Evolutionary conservation across 1,140 invertebrate species (phyloP), one percentile per base, ranked within the genome.

Genomic region (Linepithema humile): DNA sequence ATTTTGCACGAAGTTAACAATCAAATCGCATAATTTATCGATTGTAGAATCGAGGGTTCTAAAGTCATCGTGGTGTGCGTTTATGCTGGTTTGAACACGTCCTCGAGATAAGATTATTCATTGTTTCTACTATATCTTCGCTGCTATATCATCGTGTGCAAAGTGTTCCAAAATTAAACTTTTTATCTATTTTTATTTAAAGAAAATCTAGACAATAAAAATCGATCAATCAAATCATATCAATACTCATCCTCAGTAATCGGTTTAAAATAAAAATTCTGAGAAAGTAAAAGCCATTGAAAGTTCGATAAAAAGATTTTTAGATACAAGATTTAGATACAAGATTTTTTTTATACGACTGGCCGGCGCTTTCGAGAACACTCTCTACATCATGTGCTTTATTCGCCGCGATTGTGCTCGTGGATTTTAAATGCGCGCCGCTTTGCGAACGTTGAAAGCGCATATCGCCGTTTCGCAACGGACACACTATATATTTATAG

Each of bases 401-500:
- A 17, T 26, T 48, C 50, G 32, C 20, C 15, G 7, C 23, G 7
- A 3, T 20, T 12, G n/a, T 15, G 20, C n/a, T 60, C 32, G 17
- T 50, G 38, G 43, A 53, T 78, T 67, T 12, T 48, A 50, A 67
- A 26, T 15, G 35, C 29, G 74, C 60, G 29, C 43, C 38, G 40
- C 26, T 23, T 15, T 53, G 20, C 59, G n/a, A 35, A 43, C 17
- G 17, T 48, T 9, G 29, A 64, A 77, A 5, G n/a, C 60, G n/a
- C 43, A 29, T 38, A 48, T 45, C 55, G 40, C 6, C 17, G 62
- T 84, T 84, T 84, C 57, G 83, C 72, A 77, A 83, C 48, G 40
- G 55, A 45, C 29, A n/a, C 40, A 35, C 55, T 35, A 59, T 45
- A 50, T 82, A 82, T 82, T 85, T 87, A 73, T 85, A 82, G 45